phyloP scores from a whole-genome alignment of 2,113 vertebrate species.

The Malaclemys terrapin region DNA sequence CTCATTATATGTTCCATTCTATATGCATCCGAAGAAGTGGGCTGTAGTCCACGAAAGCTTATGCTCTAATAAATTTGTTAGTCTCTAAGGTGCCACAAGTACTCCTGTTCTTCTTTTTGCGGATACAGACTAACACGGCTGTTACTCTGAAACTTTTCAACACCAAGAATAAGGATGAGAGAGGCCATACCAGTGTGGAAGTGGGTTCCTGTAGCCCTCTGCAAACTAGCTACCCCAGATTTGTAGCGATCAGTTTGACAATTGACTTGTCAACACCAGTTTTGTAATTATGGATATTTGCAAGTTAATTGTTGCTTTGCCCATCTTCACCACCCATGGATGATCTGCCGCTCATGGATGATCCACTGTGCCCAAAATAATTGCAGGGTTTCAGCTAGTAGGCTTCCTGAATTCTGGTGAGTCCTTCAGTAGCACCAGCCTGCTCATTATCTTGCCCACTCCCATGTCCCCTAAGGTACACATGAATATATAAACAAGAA shows the following conservation, averaged over 20 bases:
- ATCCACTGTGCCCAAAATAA: neutral
- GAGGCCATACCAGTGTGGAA: neutral
- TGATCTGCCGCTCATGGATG: no score
- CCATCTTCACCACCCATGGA: neutral
- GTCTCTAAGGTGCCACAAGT: no score
- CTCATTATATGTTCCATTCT: no score
- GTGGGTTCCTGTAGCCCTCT: rapidly evolving
- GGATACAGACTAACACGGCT: no score
- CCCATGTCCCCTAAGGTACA: rapidly evolving
- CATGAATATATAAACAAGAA: rapidly evolving
- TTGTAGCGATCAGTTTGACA: neutral
- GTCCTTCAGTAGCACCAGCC: neutral
- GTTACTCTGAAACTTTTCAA: no score
- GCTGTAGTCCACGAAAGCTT: no score
- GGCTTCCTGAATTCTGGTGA: rapidly evolving
- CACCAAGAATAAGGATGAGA: neutral
- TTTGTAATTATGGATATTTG: neutral
- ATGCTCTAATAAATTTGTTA: no score
- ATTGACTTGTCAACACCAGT: neutral
- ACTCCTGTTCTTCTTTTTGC: no score
- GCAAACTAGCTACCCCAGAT: neutral
- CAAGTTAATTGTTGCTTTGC: neutral
- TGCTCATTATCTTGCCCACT: neutral
- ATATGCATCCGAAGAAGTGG: no score
- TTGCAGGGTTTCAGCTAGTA: rapidly evolving